These are phyloP conservation scores for Euspilapteryx auroguttella DNA, from an alignment of 2,888 invertebrate genomes.

Conservation along the genomic window DNA sequence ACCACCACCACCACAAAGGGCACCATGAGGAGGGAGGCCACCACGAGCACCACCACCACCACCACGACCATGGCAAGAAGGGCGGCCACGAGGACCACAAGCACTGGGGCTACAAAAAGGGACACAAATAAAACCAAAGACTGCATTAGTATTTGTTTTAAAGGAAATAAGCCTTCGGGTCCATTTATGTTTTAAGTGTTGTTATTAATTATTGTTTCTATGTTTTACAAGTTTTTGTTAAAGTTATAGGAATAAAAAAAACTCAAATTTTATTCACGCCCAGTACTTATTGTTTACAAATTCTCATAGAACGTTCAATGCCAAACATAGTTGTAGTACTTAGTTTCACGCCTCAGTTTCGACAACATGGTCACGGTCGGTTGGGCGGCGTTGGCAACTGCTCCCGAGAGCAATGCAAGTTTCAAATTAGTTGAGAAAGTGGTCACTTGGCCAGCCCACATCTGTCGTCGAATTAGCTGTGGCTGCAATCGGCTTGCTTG, in stretches of 20 bases:
- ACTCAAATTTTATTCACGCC: no score
- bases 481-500: conserved; percentile 45
- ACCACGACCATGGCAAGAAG: conserved; percentile 77
- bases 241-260: no score
- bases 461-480: conserved; percentile 41
- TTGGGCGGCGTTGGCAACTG: conserved; percentile 46
- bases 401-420: conserved; percentile 42
- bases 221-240: background rate
- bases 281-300: no score
- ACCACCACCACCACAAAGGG: conserved; percentile 78
- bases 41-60: conserved; percentile 75
- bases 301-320: no score
- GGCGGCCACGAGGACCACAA: conserved; percentile 80
- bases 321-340: no score
- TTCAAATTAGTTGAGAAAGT: conserved; percentile 57
- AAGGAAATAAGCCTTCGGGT: no score
- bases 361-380: no score
- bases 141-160: conserved; percentile 17
- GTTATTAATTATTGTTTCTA: conserved; percentile 26
- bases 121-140: conserved; percentile 27
- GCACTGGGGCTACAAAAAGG: conserved; percentile 73
- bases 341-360: no score
- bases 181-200: conserved; percentile 4
- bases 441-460: conserved; percentile 47
- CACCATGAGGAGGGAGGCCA: conserved; percentile 80